phyloP scores from a whole-genome alignment of 2,888 invertebrate genomes.

The Mantis religiosa region DNA sequence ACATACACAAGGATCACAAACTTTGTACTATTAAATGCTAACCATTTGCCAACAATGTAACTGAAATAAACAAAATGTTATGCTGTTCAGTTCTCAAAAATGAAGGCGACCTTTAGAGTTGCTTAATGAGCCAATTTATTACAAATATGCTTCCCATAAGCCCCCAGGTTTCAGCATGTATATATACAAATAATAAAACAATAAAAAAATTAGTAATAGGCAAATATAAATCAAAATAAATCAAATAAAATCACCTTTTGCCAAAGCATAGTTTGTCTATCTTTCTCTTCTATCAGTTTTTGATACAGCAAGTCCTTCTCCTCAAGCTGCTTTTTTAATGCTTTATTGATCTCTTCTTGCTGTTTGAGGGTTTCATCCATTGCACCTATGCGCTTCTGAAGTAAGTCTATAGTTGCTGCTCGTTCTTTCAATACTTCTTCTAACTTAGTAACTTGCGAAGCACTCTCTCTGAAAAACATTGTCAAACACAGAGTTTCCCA shows the following conservation, averaged over 20 bases:
- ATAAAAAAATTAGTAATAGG: too few relatives aligned
- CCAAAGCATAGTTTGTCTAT: background rate
- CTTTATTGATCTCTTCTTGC: background rate
- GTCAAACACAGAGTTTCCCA: background rate
- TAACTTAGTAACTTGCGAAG: slow-evolving; percentile 6
- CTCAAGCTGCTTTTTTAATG: background rate
- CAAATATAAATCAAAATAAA: too few relatives aligned
- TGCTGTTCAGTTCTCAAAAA: too few relatives aligned
- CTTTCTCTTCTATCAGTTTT: background rate
- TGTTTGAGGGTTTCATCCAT: background rate
- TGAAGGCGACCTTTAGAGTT: too few relatives aligned
- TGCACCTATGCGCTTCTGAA: slow-evolving; percentile 2
- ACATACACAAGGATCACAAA: too few relatives aligned
- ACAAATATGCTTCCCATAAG: too few relatives aligned
- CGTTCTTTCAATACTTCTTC: slow-evolving; percentile 20
- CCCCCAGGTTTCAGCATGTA: too few relatives aligned
- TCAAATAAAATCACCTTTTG: background rate
- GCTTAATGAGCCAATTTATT: too few relatives aligned
- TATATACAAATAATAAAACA: too few relatives aligned
- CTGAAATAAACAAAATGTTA: too few relatives aligned
- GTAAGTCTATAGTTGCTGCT: background rate
- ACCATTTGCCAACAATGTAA: too few relatives aligned
- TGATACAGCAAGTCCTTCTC: slow-evolving; percentile 1
- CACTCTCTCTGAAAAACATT: slow-evolving; percentile 15
- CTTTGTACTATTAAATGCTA: too few relatives aligned